Evolutionary conservation across 2,797 vertebrate genomes (phyloP).

Genomic region (Chanos chanos): DNA sequence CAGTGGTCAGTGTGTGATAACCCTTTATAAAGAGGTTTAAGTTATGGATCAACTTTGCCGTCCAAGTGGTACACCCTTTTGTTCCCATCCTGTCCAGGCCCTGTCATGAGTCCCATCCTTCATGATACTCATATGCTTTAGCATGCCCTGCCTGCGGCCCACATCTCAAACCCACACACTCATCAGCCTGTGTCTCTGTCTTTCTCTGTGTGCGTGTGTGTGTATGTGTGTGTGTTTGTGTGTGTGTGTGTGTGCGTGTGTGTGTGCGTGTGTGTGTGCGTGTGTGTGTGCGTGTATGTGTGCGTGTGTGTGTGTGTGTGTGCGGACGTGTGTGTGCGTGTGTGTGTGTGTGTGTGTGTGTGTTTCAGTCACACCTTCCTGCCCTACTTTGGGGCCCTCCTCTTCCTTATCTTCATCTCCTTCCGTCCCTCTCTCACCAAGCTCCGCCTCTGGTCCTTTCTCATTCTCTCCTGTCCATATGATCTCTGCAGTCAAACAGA

Average conservation of each 20-base stretch:
- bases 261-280: slow-evolving; percentile 73
- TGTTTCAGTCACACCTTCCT: slow-evolving; percentile 52
- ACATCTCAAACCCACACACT: slow-evolving; percentile 46
- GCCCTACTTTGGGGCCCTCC: too few species aligned
- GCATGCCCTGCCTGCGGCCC: slow-evolving; percentile 55
- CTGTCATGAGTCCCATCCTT: slow-evolving; percentile 26
- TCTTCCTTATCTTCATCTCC: slow-evolving; percentile 41
- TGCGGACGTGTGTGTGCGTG: too few species aligned
- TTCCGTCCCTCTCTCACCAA: slow-evolving; percentile 58
- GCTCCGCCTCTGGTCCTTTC: slow-evolving; percentile 70
- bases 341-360: slow-evolving; percentile 58
- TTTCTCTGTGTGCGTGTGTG: slow-evolving; percentile 28
- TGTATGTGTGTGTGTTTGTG: slow-evolving; percentile 56
- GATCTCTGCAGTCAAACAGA: slow-evolving; percentile 90
- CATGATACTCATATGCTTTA: slow-evolving; percentile 42
- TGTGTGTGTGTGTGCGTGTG: slow-evolving; percentile 44
- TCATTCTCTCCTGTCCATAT: slow-evolving; percentile 94
- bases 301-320: slow-evolving; percentile 41
- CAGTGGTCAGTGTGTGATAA: slow-evolving; percentile 5
- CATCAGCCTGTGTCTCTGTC: slow-evolving; percentile 43
- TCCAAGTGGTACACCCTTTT: slow-evolving; percentile 55
- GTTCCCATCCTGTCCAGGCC: slow-evolving; percentile 50
- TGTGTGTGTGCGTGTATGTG: slow-evolving; percentile 20
- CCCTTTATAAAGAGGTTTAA: slow-evolving; percentile 35
- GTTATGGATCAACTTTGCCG: slow-evolving; percentile 80